These are phyloP conservation scores for Tachina fera DNA, from an alignment of 2,888 invertebrate genomes.

Conservation along the genomic window DNA sequence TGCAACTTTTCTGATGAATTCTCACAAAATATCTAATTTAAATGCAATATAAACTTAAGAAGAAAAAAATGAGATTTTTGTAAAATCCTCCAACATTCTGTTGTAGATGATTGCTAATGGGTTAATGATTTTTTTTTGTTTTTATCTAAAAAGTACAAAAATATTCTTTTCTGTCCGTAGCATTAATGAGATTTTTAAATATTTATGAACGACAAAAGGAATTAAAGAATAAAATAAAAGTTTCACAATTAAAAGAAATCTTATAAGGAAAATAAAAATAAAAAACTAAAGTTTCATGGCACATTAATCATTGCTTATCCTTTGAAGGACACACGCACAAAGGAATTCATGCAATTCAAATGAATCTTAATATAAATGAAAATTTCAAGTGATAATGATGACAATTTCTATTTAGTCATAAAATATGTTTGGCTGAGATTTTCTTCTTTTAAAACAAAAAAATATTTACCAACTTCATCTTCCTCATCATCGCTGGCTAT, in stretches of 20 bases:
- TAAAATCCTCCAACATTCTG: background rate
- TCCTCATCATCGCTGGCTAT: constrained; percentile 82
- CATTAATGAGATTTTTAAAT: constrained; percentile 78
- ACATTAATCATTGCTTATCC: constrained; percentile 69
- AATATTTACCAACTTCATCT: constrained; percentile 81
- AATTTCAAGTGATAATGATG: constrained; percentile 59
- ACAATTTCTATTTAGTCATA: constrained; percentile 31
- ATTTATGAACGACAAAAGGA: constrained; percentile 76
- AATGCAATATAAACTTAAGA: constrained; percentile 76
- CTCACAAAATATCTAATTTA: constrained; percentile 74
- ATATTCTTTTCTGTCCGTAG: constrained; percentile 52
- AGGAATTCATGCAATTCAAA: constrained; percentile 45
- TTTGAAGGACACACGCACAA: constrained; percentile 52
- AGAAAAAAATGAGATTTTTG: background rate
- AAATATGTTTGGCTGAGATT: background rate
- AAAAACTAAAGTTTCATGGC: constrained; percentile 55
- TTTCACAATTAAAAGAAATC: constrained; percentile 68
- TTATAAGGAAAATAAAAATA: constrained; percentile 15
- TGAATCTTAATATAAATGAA: constrained; percentile 61
- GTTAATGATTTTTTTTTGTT: constrained; percentile 41
- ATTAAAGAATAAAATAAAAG: constrained; percentile 67
- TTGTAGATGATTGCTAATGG: constrained; percentile 23
- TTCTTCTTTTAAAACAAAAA: background rate
- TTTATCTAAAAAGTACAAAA: constrained; percentile 19
- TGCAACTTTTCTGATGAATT: constrained; percentile 55